Conservation (phyloP, 2,888 invertebrate genomes). For the Ypsolopha scabrella region DNA sequence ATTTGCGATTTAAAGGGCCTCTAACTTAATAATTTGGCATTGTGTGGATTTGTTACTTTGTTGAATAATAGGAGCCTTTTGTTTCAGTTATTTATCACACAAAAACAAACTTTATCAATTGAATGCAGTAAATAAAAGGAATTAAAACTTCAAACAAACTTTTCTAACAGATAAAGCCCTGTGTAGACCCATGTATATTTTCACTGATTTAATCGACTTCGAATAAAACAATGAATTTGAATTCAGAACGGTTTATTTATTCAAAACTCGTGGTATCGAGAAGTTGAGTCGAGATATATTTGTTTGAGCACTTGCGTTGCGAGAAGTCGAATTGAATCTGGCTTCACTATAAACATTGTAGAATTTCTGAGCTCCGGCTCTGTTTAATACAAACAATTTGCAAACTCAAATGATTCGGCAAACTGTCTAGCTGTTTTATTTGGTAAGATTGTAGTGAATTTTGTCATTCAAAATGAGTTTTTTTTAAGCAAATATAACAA, state of each 20-base stretch:
- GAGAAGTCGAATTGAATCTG: not conserved
- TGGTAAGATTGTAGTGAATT: too few species aligned
- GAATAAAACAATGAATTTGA: not conserved
- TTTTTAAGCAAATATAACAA: too few species aligned
- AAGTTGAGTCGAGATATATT: not conserved
- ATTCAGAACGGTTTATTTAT: not conserved
- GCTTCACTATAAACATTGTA: not conserved
- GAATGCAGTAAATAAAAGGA: too few species aligned
- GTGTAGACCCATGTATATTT: too few species aligned
- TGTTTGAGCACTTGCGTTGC: not conserved
- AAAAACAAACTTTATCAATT: too few species aligned
- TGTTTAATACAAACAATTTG: constrained; percentile 17
- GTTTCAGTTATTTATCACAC: too few species aligned
- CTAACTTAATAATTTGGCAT: constrained; percentile 1
- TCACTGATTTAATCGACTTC: not conserved
- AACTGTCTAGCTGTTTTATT: constrained; percentile 7
- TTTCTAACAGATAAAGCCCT: too few species aligned
- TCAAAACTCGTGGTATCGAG: not conserved
- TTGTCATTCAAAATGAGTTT: too few species aligned
- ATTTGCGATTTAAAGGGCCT: constrained; percentile 35
- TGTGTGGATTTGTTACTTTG: too few species aligned
- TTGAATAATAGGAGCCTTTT: too few species aligned
- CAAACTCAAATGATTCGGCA: constrained; percentile 19
- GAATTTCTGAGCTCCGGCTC: constrained; percentile 6
- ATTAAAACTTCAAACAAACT: too few species aligned